These are phyloP conservation scores for Mastacembelus armatus DNA, from an alignment of 2,797 vertebrate genomes.

Conservation along the genomic window DNA sequence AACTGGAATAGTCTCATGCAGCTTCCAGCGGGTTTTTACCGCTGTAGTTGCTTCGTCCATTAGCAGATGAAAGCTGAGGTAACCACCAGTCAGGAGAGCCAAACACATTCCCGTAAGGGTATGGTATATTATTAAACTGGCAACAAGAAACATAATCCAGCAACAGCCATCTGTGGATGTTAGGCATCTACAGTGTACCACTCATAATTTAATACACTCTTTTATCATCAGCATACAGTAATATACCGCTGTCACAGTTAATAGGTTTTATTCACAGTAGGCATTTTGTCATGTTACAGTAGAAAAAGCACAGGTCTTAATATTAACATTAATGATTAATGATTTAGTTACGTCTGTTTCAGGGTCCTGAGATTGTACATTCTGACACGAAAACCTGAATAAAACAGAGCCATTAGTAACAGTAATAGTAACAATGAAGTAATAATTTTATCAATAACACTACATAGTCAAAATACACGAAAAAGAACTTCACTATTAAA, in stretches of 20 bases:
- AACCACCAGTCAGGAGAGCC: not conserved
- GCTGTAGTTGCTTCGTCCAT: constrained; percentile 20
- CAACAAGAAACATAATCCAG: constrained; percentile 1
- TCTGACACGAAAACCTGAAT: not conserved
- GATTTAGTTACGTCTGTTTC: not conserved
- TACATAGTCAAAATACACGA: no score
- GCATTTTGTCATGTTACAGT: not conserved
- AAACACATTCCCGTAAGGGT: not conserved
- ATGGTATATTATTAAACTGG: not conserved
- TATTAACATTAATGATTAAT: not conserved
- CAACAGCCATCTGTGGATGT: not conserved
- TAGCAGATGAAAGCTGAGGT: not conserved
- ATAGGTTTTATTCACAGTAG: not conserved
- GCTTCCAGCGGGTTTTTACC: constrained; percentile 10
- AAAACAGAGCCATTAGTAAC: not conserved
- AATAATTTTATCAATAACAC: no score
- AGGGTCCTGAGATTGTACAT: not conserved
- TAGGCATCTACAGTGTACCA: not conserved
- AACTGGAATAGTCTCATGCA: not conserved
- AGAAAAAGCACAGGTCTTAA: not conserved
- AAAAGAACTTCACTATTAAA: not conserved
- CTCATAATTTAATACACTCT: no score
- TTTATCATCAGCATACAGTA: no score
- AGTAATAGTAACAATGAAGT: no score
- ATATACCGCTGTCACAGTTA: not conserved